A percentile compares a stretch with the other conserved stretches of the same genome.
Evolutionary conservation across 2,888 invertebrate genomes (phyloP).

Genomic region (Callimorpha dominula): DNA sequence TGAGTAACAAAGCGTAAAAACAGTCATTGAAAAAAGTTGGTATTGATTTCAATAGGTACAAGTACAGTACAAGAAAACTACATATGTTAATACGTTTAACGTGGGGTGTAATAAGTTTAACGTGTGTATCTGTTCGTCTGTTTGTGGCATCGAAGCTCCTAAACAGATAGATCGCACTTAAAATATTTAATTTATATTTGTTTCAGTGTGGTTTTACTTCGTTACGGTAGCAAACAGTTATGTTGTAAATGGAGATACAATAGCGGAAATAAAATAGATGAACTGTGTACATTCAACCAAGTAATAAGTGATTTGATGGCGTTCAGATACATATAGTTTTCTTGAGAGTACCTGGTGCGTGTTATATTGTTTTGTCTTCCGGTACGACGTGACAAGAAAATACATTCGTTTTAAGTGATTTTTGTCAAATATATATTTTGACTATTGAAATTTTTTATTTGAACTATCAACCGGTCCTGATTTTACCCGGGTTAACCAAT

Average conservation of each 20-base stretch:
- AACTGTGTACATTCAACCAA: neutral
- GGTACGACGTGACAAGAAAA: constrained; percentile 1
- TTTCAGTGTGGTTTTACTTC: constrained; percentile 71
- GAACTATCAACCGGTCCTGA: neutral
- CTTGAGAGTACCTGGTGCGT: neutral
- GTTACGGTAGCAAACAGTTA: constrained; percentile 63
- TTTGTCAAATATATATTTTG: constrained; percentile 26
- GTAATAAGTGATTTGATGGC: neutral
- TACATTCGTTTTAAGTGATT: constrained; percentile 24
- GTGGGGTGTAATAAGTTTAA: too few species aligned
- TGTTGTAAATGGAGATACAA: constrained; percentile 37
- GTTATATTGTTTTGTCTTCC: constrained; percentile 2
- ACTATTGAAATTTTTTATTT: neutral
- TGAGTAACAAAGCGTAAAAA: too few species aligned
- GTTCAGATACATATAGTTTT: neutral
- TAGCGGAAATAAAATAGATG: neutral
- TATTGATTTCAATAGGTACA: too few species aligned
- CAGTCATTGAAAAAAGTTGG: too few species aligned
- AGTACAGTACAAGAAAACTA: too few species aligned
- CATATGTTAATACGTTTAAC: too few species aligned
- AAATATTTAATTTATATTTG: neutral
- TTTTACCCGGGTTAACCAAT: too few species aligned
- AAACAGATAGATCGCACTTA: too few species aligned
- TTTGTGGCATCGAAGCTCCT: too few species aligned
- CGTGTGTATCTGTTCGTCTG: too few species aligned